phyloP scores from a whole-genome alignment of 2,113 vertebrate species.

The Panthera tigris region DNA sequence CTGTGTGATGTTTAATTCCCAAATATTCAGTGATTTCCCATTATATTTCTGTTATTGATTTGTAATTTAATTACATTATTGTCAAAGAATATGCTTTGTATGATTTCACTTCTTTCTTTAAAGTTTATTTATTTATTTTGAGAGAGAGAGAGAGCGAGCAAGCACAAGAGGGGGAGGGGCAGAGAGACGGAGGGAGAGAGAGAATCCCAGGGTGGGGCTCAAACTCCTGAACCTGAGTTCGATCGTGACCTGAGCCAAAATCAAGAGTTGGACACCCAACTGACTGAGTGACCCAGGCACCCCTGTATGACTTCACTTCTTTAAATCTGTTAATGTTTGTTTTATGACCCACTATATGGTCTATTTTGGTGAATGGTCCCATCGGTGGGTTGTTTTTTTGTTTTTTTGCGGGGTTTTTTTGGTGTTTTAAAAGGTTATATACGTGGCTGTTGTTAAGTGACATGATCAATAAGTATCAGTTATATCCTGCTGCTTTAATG shows the following conservation, averaged over 20 bases:
- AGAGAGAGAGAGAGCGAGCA: too few relatives aligned
- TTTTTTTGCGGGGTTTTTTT: too few relatives aligned
- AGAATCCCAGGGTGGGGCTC: too few relatives aligned
- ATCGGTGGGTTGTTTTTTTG: not conserved
- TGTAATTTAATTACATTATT: slow-evolving; percentile 11
- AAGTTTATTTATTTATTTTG: too few relatives aligned
- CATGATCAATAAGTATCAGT: not conserved
- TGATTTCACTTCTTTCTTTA: not conserved
- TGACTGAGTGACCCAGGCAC: too few relatives aligned
- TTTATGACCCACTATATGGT: not conserved
- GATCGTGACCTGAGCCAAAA: too few relatives aligned
- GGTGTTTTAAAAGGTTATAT: not conserved
- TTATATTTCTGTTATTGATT: not conserved
- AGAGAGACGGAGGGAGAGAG: too few relatives aligned
- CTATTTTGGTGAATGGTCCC: not conserved
- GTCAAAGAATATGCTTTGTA: not conserved
- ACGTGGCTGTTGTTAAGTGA: not conserved
- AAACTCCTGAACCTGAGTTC: too few relatives aligned
- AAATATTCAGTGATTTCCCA: not conserved
- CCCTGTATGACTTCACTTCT: not conserved
- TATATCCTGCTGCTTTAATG: not conserved
- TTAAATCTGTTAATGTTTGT: not conserved
- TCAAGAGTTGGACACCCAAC: too few relatives aligned
- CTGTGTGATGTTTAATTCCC: not conserved
- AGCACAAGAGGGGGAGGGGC: too few relatives aligned